Base-by-base conservation (phyloP, 2,888 invertebrate species). In the Melitaea athalia region DNA sequence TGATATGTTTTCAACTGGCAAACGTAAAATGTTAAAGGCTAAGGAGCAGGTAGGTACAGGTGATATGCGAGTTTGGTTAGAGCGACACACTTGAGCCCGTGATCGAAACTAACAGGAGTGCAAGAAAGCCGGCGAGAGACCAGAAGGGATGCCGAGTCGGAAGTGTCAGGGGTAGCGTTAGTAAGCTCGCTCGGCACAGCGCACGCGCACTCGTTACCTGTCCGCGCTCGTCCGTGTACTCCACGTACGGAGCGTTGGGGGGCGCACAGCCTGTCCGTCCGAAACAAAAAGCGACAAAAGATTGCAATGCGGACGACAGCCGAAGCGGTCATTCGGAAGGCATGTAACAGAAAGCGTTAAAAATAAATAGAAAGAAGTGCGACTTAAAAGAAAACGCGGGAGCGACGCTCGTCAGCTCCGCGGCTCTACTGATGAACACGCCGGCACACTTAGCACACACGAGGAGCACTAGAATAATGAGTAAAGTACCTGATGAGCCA, bases 151-250 rank as follows among this genome's bases (percentile, higher is more conserved):
- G 68, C 66, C 45, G 62, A 69, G 59, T 53, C 50, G 38, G 53
- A 14, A 61, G 62, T 64, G 57, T 68, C 62, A 63, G 59, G 57
- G 65, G 63, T 53, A 75, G 77, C 77, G 80, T 84, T 81, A 82
- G 74, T 76, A 81, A 80, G 85, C 80, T 79, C 91, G 91, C 91
- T 76, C 93, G 93, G n/a, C n/a, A n/a, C n/a, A n/a, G n/a, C n/a
- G 24, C 24, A 24, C 24, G 24, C 24, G 24, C 91, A 92, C 91
- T 76, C 93, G 93, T 94, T 97, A 98, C 98, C 98, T 98, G 97
- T 95, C 97, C 97, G 95, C 96, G 96, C 93, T 96, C 96, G 95
- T 98, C 98, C 94, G 97, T 97, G 96, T 98, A 98, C 95, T 96
- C 96, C 94, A 98, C 97, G 95, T 96, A 97, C 93, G 96, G 96